Evolutionary conservation across 1,140 invertebrate genomes (phyloP), one percentile per base, ranked within the genome.

Genomic region (Dendrolimus kikuchii): DNA sequence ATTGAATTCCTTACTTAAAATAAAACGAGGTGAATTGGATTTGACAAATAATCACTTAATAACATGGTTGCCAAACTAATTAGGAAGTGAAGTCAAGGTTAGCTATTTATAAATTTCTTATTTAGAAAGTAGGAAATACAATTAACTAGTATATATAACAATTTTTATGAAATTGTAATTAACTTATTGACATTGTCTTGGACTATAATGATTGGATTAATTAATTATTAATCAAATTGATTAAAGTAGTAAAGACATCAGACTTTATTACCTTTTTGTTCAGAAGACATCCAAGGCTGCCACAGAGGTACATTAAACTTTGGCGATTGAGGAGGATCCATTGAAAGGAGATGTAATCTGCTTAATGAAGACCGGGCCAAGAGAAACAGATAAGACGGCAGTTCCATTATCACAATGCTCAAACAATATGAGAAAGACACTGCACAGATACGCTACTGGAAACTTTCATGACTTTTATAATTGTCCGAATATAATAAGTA

Each of bases 241-340:
- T 23, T 23, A 23, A 23, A 23, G 23, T 23, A 23, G 23, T 23
- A 23, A 23, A 23, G 23, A 45, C 53, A 40, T 6, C 7, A 40
- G 4, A 4, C 5, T 36, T 4, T 7, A 39, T 39, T 74, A 85
- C 81, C 81, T 85, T 82, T 82, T 51, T 67, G 67, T 5, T 78
- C 69, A 10, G 83, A 84, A 5, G 74, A 60, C 41, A 86, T 59
- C 85, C 87, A 88, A 10, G 87, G 87, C 62, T 88, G 87, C 87
- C 87, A 88, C 38, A 88, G 59, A 51, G 86, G 79, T 66, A 86
- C 51, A 63, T 87, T 88, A 66, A 88, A 88, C 55, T 88, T 88
- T n/a, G 87, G 87, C 5, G 87, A 88, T 48, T 88, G 74, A 10
- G 87, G 87, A 38, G 85, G 86, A 58, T 88, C 87, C 86, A 88